Base-by-base conservation (phyloP, 35 echinoderm and acorn worm species). In the Ophiothrix spiculata region DNA sequence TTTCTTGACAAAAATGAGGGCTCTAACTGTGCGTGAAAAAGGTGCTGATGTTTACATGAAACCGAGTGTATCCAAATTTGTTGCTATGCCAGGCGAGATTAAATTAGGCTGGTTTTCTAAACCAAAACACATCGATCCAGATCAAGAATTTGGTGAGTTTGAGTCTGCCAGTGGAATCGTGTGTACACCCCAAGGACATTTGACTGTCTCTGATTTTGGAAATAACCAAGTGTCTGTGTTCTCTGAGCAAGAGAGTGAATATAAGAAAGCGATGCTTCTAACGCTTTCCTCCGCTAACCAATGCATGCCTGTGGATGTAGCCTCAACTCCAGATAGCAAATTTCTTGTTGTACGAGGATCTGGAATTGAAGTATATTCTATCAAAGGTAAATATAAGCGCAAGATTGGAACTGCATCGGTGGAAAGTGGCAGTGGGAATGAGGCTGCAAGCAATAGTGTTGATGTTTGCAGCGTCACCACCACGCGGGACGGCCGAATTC, bases 101-200 rank as follows among this genome's bases (percentile, higher is more conserved):
- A 10, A 69, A 69, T 28, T 69, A 69, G 60, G 60, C 60, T 69
- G 60, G 60, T 69, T 69, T 69, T 69, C 25, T 28, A 69, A 69
- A n/a, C 60, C 60, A 25, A 69, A 69, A n/a, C 60, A 69, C 25
- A 69, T 69, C 3, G 60, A 69, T 69, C 60, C 60, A 69, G 60
- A 69, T n/a, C 60, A 69, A 28, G 60, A 69, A 28, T 69, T 69
- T 69, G 60, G 60, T 28, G 60, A 69, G 23, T 69, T 69, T 69
- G 60, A 69, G 25, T 69, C 60, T 4, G 60, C 60, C 17, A 49
- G 60, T 69, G 60, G 60, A 10, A 12, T 69, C 2, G 60, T 69
- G 60, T 69, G 16, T 10, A 49, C 60, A 69, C 60, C 60, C 1
- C 23, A 2, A 10, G 10, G 60, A 28, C 29, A 25, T 15, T 28